Evolutionary conservation across 2,113 vertebrate genomes (phyloP), one percentile per base, ranked within the genome.

Genomic region (Proteles cristata): DNA sequence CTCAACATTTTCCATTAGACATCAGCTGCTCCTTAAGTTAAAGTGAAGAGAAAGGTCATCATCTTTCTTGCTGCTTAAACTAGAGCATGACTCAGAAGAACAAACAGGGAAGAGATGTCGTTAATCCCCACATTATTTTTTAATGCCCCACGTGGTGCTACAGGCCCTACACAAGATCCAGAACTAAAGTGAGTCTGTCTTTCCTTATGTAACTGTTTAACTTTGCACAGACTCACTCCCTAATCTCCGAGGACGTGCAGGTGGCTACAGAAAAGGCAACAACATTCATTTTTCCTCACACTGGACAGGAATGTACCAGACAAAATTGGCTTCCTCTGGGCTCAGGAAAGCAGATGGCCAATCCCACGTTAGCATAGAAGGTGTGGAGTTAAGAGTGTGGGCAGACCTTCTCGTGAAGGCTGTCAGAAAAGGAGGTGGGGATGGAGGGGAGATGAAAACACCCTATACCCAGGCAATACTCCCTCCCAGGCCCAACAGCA

Each of bases 31-130:
- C 55, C 96, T 97, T 94, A 93, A 90, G 66, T 88, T 96, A 77
- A 92, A 97, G 39, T 35, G 73, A 93, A 81, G 84, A 91, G 89
- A 97, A 98, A 98, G 97, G 97, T 98, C 98, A 96, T 91, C n/a
- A 17, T 96, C 95, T 94, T 96, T 90, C 79, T 90, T 82, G 87
- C 82, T 84, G 77, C 93, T 96, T 95, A 98, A 88, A 96, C 76
- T 96, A 81, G 58, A 95, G 83, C 79, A 61, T 97, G 97, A 98
- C 90, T 98, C 98, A 98, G 96, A 98, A 97, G 94, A 97, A 96
- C 94, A 97, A 98, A 97, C 94, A 98, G 55, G 48, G 63, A 97
- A 97, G 93, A 97, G 89, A 93, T 8, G 69, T 93, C 4, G 1
- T 85, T 97, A 98, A 96, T 96, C 82, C 93, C 66, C 68, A 90